Evolutionary conservation across 2,113 vertebrate species (phyloP).

Genomic region (Apodemus sylvaticus): DNA sequence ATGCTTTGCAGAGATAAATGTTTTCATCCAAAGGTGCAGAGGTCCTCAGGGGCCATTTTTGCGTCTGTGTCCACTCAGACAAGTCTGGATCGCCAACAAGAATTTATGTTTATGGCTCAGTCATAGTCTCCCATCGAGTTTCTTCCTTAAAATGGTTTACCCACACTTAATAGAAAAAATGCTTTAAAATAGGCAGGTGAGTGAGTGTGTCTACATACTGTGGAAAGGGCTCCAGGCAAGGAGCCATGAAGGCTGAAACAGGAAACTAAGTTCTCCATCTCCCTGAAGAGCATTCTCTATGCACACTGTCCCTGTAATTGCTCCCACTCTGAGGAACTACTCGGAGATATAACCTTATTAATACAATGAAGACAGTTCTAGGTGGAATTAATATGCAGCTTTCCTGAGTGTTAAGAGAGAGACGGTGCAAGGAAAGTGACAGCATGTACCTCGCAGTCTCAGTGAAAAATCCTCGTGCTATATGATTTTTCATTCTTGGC

Average conservation of each 20-base stretch:
- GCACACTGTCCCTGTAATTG: not conserved
- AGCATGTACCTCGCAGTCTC: not conserved
- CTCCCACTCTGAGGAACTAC: conserved; percentile 45
- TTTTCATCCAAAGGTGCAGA: not conserved
- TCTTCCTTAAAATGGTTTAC: not conserved
- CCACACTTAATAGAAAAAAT: not conserved
- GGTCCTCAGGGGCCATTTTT: not conserved
- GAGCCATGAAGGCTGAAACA: not conserved
- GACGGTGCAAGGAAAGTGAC: not conserved
- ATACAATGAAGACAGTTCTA: conserved; percentile 60
- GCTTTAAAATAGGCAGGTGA: not conserved
- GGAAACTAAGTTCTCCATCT: not conserved
- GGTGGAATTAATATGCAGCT: conserved; percentile 34
- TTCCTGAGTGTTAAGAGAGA: conserved; percentile 37
- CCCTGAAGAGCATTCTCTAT: not conserved
- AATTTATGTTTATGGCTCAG: not conserved
- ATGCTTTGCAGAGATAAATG: not conserved
- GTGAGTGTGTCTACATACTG: not conserved
- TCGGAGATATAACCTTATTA: conserved; percentile 40
- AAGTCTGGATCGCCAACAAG: not conserved
- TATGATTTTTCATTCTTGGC: conserved; percentile 24
- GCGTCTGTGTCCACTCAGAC: not conserved
- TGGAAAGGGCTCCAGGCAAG: not conserved
- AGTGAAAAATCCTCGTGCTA: not conserved
- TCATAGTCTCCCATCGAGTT: not conserved